Percentiles rank a stretch among this genome's conserved stretches.
Evolutionary conservation across 1,140 invertebrate species (phyloP).

Genomic region (Lepidostoma basale): DNA sequence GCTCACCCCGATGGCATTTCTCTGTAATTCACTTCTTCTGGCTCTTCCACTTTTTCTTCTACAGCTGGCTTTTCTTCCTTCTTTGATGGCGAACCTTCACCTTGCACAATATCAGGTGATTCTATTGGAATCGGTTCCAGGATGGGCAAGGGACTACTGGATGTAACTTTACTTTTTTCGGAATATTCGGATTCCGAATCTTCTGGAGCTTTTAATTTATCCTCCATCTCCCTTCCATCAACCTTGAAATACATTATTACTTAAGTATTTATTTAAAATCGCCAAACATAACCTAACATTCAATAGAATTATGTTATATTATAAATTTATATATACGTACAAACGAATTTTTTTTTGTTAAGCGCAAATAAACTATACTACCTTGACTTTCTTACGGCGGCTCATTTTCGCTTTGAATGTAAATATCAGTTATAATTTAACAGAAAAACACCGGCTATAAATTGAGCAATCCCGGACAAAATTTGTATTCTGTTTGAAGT

Average conservation of each 20-base stretch:
- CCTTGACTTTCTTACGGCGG: slow-evolving; percentile 70
- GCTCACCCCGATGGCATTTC: slow-evolving; percentile 59
- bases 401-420: slow-evolving; percentile 61
- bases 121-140: slow-evolving; percentile 54
- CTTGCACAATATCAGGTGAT: slow-evolving; percentile 21
- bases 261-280: slow-evolving; percentile 49
- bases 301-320: slow-evolving; percentile 1
- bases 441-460: slow-evolving; percentile 21
- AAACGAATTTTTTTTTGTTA: slow-evolving; percentile 4
- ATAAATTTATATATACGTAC: slow-evolving; percentile 9
- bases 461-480: no score
- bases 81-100: slow-evolving; percentile 47
- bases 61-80: slow-evolving; percentile 57
- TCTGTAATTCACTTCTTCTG: slow-evolving; percentile 61
- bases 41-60: slow-evolving; percentile 59
- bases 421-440: not conserved
- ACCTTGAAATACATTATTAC: slow-evolving; percentile 61
- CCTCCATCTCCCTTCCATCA: slow-evolving; percentile 72
- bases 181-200: slow-evolving; percentile 68
- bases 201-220: slow-evolving; percentile 69
- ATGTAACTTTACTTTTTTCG: slow-evolving; percentile 66
- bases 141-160: slow-evolving; percentile 54
- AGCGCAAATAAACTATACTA: slow-evolving; percentile 45
- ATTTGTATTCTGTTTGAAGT: no score
- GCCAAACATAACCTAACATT: slow-evolving; percentile 1